Conservation (phyloP, 2,113 vertebrate genomes). For the Sylvia atricapilla region DNA sequence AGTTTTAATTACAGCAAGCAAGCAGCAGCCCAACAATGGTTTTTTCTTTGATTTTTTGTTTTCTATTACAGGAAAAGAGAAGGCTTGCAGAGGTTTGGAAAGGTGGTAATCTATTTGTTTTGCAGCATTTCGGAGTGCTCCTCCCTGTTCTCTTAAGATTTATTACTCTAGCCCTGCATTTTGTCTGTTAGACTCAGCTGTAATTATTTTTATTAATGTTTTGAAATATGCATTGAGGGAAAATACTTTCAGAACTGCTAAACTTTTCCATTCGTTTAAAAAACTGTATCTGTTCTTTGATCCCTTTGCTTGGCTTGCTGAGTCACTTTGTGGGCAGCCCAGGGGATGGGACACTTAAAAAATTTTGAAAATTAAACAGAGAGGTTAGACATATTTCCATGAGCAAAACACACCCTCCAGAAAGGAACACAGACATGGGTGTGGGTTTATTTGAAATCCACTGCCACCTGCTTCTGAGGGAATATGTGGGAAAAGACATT, state of each 20-base stretch:
- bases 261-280: conserved; percentile 22
- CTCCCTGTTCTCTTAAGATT: not conserved
- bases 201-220: conserved; percentile 41
- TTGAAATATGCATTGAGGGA: conserved; percentile 4
- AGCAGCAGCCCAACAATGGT: not conserved
- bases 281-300: conserved; percentile 17
- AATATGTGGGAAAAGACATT: not conserved
- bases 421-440: not conserved
- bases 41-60: not conserved
- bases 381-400: not conserved
- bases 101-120: not conserved
- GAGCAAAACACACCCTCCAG: not conserved
- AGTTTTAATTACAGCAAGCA: not conserved
- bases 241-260: conserved; percentile 5
- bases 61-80: not conserved
- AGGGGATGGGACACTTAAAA: not conserved
- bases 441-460: not conserved
- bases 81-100: not conserved
- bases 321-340: conserved; percentile 18
- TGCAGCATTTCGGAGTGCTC: not conserved
- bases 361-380: not conserved
- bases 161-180: not conserved
- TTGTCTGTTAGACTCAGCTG: not conserved
- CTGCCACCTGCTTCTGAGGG: not conserved
- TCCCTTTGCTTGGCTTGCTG: conserved; percentile 25